Conservation (phyloP, 2,797 vertebrate species). For the Karalla daura region DNA sequence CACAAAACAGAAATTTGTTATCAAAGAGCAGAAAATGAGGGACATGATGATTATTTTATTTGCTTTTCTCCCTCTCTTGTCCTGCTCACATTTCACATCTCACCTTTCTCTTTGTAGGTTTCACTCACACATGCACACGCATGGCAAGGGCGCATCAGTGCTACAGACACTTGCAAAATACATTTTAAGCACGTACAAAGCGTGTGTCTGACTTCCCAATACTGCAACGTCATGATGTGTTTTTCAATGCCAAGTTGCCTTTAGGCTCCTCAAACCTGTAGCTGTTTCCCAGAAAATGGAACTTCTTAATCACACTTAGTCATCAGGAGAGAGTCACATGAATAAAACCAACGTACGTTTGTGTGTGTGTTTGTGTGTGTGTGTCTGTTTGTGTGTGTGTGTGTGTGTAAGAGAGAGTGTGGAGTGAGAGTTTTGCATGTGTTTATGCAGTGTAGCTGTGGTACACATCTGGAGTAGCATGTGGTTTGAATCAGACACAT, state of each 20-base stretch:
- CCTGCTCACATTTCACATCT: too few species aligned
- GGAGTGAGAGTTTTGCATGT: too few species aligned
- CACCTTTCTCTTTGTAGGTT: too few species aligned
- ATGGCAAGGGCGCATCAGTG: too few species aligned
- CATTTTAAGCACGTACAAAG: too few species aligned
- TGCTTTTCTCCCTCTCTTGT: too few species aligned
- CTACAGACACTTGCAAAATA: too few species aligned
- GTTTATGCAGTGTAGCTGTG: constrained; percentile 13
- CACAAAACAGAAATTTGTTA: too few species aligned
- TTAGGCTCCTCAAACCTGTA: constrained; percentile 8
- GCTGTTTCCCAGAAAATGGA: constrained; percentile 24
- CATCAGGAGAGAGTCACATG: constrained; percentile 44
- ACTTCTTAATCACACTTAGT: constrained; percentile 43
- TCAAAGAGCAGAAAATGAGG: too few species aligned
- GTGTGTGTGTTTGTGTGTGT: constrained; percentile 1
- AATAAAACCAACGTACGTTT: constrained; percentile 12
- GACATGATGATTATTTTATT: too few species aligned
- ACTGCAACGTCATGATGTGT: not conserved
- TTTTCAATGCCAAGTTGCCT: not conserved
- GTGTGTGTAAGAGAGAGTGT: too few species aligned
- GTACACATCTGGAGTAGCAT: constrained; percentile 54
- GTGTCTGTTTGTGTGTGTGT: constrained; percentile 8
- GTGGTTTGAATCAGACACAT: constrained; percentile 69
- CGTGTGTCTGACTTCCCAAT: not conserved
- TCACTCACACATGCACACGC: too few species aligned